Evolutionary conservation across 2,888 invertebrate species (phyloP).

Genomic region (Blomia tropicalis): DNA sequence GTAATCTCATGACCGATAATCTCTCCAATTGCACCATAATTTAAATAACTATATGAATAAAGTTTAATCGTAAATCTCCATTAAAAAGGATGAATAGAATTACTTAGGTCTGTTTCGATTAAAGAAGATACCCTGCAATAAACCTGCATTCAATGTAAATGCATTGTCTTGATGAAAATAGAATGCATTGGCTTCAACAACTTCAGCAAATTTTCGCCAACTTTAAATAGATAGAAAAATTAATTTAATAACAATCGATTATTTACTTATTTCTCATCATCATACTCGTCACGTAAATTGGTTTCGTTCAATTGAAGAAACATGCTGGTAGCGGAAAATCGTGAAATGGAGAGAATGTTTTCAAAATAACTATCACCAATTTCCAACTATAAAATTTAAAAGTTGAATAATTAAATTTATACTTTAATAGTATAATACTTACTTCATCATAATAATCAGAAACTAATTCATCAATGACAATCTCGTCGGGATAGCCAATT

Average conservation of each 20-base stretch:
- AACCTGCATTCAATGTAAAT: constrained; percentile 39
- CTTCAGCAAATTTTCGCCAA: constrained; percentile 65
- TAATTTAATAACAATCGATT: background rate
- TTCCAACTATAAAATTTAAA: background rate
- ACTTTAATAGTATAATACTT: background rate
- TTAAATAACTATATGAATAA: constrained; percentile 27
- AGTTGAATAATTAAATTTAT: background rate
- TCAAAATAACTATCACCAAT: constrained; percentile 11
- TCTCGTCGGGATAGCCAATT: constrained; percentile 30
- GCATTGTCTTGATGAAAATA: constrained; percentile 71
- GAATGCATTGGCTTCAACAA: constrained; percentile 69
- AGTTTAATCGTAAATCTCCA: background rate
- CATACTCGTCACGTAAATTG: constrained; percentile 14
- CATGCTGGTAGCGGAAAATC: background rate
- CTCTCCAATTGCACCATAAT: constrained; percentile 53
- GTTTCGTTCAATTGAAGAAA: background rate
- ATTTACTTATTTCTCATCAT: background rate
- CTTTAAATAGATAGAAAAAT: constrained; percentile 21
- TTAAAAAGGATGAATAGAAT: constrained; percentile 13
- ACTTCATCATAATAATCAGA: constrained; percentile 27
- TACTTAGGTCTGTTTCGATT: constrained; percentile 33
- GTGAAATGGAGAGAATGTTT: background rate
- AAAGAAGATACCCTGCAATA: constrained; percentile 33
- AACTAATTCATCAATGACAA: constrained; percentile 27
- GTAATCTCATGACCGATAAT: constrained; percentile 85